These are phyloP conservation scores for Melozone crissalis DNA, from an alignment of 2,113 vertebrate species.

Conservation along the genomic window DNA sequence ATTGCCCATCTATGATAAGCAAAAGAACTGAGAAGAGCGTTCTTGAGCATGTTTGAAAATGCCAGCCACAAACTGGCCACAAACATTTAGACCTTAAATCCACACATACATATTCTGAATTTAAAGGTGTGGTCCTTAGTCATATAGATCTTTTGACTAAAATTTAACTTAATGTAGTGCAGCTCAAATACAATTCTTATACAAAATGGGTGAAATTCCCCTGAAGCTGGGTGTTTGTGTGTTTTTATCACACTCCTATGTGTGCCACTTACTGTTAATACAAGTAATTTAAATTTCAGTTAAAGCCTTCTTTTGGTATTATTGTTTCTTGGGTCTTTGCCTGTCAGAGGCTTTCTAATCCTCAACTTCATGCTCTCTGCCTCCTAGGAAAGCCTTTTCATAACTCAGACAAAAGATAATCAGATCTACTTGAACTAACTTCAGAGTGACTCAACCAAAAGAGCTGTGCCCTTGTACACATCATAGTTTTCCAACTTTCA, in stretches of 20 bases:
- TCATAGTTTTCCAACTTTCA: not conserved
- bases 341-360: not conserved
- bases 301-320: not conserved
- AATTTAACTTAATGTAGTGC: not conserved
- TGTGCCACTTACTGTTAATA: not conserved
- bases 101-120: not conserved
- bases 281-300: not conserved
- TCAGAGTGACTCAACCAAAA: not conserved
- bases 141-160: not conserved
- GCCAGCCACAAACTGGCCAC: not conserved
- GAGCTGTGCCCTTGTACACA: not conserved
- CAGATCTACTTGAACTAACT: conserved; percentile 10
- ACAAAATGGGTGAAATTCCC: not conserved
- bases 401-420: conserved; percentile 1
- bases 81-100: not conserved
- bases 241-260: not conserved
- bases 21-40: not conserved
- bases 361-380: not conserved
- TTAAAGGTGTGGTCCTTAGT: not conserved
- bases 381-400: not conserved
- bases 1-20: not conserved
- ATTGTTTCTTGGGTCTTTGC: not conserved
- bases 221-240: not conserved
- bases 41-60: not conserved
- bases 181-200: not conserved